Evolutionary conservation across 2,888 invertebrate genomes (phyloP).

Genomic region (Andrena flavipes): DNA sequence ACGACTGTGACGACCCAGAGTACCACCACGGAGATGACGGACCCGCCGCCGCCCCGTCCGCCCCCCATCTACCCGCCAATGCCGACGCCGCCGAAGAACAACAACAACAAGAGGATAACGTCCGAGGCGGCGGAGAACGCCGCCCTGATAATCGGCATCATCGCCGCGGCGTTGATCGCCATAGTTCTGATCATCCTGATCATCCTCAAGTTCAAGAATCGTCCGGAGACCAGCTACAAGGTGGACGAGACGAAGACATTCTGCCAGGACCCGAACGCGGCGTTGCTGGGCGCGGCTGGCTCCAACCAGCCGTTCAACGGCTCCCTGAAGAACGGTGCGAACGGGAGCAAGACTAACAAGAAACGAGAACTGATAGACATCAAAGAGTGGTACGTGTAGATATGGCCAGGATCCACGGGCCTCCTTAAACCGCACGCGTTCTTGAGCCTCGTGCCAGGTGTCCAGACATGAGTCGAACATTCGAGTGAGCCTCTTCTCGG

Average conservation of each 20-base stretch:
- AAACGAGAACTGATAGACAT: constrained; percentile 94
- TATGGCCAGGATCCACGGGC: constrained; percentile 10
- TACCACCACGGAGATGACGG: constrained; percentile 80
- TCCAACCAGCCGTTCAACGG: constrained; percentile 85
- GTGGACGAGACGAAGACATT: constrained; percentile 94
- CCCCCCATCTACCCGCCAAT: constrained; percentile 82
- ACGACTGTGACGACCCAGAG: constrained; percentile 75
- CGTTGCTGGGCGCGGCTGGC: constrained; percentile 87
- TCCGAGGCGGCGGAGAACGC: constrained; percentile 91
- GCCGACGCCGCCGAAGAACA: constrained; percentile 81
- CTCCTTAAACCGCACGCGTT: constrained; percentile 26
- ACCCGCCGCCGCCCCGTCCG: constrained; percentile 82
- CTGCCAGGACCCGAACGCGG: constrained; percentile 92
- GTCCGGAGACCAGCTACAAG: constrained; percentile 96
- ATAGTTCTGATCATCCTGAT: constrained; percentile 95
- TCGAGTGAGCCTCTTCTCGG: constrained; percentile 31
- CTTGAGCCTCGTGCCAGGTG: constrained; percentile 30
- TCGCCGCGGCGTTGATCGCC: constrained; percentile 95
- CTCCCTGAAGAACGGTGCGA: constrained; percentile 79
- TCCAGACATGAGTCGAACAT: constrained; percentile 4
- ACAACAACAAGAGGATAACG: constrained; percentile 86
- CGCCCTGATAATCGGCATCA: constrained; percentile 94
- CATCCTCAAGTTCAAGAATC: constrained; percentile 94
- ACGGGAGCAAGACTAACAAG: constrained; percentile 86
- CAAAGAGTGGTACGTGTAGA: constrained; percentile 98